Conservation (phyloP, 2,888 invertebrate genomes). For the Mimachlamys varia region DNA sequence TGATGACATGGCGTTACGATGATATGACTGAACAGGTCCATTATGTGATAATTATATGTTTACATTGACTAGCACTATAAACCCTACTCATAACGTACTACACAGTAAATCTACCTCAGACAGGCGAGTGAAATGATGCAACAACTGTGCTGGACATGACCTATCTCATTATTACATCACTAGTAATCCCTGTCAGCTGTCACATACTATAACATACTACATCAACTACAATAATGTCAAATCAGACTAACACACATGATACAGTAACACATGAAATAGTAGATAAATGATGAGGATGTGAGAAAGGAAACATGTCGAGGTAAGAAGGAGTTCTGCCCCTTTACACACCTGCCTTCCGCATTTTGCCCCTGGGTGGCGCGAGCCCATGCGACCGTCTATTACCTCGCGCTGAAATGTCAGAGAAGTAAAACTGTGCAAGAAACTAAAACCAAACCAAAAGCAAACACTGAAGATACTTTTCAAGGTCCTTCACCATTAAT, state of each 20-base stretch:
- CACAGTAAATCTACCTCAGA: too few species aligned
- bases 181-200: too few species aligned
- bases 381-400: conserved; percentile 42
- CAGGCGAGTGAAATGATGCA: too few species aligned
- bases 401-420: conserved; percentile 27
- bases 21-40: too few species aligned
- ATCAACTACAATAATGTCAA: neutral
- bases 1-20: too few species aligned
- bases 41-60: too few species aligned
- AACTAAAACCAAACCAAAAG: conserved; percentile 23
- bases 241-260: neutral
- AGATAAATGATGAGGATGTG: neutral
- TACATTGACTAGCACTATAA: too few species aligned
- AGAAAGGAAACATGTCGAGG: neutral
- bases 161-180: too few species aligned
- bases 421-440: conserved; percentile 18
- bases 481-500: neutral
- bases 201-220: too few species aligned
- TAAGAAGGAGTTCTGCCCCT: neutral
- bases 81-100: too few species aligned
- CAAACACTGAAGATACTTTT: neutral
- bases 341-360: conserved; percentile 65
- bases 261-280: neutral
- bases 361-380: conserved; percentile 54
- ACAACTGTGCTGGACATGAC: too few species aligned